Evolutionary conservation across 1,140 invertebrate species (phyloP).

Genomic region (Conus ventricosus): DNA sequence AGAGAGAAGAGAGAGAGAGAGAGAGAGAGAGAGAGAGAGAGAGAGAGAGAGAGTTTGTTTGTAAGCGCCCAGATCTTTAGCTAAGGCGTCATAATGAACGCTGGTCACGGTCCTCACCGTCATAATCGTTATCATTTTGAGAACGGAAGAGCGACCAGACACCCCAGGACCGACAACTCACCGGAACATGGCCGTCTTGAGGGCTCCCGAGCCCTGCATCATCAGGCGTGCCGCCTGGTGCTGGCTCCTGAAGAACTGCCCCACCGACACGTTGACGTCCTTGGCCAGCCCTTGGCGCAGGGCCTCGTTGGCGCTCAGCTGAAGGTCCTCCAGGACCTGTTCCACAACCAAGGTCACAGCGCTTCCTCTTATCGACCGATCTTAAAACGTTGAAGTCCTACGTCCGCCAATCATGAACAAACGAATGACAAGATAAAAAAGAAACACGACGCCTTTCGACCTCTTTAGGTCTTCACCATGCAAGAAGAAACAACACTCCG

Average conservation of each 20-base stretch:
- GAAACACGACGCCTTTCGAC: too few relatives aligned
- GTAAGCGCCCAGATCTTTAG: background rate
- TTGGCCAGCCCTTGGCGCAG: background rate
- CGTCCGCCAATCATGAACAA: too few relatives aligned
- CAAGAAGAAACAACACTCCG: background rate
- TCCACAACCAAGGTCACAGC: background rate
- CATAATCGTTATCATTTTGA: too few relatives aligned
- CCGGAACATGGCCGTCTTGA: slow-evolving; percentile 22
- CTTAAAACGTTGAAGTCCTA: too few relatives aligned
- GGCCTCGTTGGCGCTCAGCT: background rate
- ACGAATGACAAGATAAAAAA: too few relatives aligned
- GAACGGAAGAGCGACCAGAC: too few relatives aligned
- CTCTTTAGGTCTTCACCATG: background rate
- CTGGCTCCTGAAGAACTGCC: slow-evolving; percentile 17
- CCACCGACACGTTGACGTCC: slow-evolving; percentile 23
- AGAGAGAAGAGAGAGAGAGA: too few relatives aligned
- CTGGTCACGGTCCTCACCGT: too few relatives aligned
- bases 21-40: background rate
- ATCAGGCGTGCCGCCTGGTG: background rate
- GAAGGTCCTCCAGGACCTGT: slow-evolving; percentile 13
- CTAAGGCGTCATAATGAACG: too few relatives aligned
- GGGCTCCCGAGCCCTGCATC: background rate
- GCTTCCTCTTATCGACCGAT: too few relatives aligned
- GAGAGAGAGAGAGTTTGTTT: background rate
- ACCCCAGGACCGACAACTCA: background rate